Evolutionary conservation across 2,113 vertebrate genomes (phyloP), one percentile per base, ranked within the genome.

Genomic region (Rhea americana): DNA sequence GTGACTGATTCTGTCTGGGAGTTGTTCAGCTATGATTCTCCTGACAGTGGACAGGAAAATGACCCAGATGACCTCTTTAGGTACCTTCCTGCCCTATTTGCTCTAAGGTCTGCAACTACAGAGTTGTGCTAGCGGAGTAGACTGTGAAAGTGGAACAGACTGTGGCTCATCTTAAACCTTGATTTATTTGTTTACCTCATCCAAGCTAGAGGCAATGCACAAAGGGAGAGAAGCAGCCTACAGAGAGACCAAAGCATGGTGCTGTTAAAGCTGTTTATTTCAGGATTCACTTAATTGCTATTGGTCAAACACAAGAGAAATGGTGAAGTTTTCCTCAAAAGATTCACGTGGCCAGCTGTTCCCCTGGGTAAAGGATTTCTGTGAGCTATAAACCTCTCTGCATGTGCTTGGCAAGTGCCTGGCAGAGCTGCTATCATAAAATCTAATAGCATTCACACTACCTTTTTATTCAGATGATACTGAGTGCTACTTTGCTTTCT

Each of bases 131-230:
- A 61, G 25, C 72, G 84, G 47, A 92, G n/a, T 66, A 78, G 70
- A 9, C 55, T n/a, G 25, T 72, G 37, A 53, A 85, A 84, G 48
- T 25, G 14, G 26, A 78, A 43, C 7, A 90, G 70, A 62, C 8
- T 24, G 32, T 0, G 1, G 37, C 24, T 90, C 61, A 81, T 81
- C 70, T 68, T 68, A 78, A 91, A 65, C 63, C 61, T 30, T 82
- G 62, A 84, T 90, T 92, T 94, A 85, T 83, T 91, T 93, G 70
- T 95, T 93, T 93, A 50, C 71, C 67, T 94, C 78, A 41, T 70
- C 77, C n/a, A n/a, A 90, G 62, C 41, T 32, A 81, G 82, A 53
- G 83, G 58, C 81, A 82, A 32, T 73, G 48, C 62, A 66, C 74
- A 70, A 84, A 75, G 50, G 48, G 48, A 91, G 58, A 73, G 74